A percentile compares a stretch with the other conserved stretches of the same genome.
These are phyloP conservation scores for Suricata suricatta DNA, from an alignment of 2,113 vertebrate genomes.

Conservation along the genomic window DNA sequence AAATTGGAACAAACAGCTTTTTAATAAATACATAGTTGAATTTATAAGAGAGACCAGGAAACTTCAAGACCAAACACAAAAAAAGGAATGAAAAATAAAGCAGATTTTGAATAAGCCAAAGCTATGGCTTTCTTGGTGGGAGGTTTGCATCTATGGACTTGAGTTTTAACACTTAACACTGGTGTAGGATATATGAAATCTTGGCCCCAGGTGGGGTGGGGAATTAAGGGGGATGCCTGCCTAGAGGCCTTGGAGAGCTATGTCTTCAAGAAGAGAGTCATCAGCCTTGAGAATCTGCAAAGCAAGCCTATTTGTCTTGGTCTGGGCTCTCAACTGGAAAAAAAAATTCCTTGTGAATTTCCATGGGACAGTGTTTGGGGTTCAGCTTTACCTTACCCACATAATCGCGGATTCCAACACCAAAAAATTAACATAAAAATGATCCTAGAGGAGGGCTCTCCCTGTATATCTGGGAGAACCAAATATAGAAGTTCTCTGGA, in stretches of 20 bases:
- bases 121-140: neutral
- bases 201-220: neutral
- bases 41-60: neutral
- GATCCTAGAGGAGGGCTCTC: neutral
- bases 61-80: slow-evolving; percentile 2
- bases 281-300: neutral
- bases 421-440: neutral
- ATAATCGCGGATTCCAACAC: neutral
- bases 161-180: neutral
- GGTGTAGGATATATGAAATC: neutral
- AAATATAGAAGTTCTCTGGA: neutral
- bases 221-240: neutral
- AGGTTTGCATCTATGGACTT: neutral
- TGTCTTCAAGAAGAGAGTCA: neutral
- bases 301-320: neutral
- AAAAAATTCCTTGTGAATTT: neutral
- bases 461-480: neutral
- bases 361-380: neutral
- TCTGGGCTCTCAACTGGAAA: neutral
- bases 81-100: neutral
- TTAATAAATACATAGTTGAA: neutral
- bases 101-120: neutral
- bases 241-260: neutral
- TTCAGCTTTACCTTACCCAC: neutral
- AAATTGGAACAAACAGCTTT: neutral